A percentile compares a stretch with the other conserved stretches of the same genome.
Conservation (phyloP, 2,888 invertebrate species). For the Isoperla grammatica region DNA sequence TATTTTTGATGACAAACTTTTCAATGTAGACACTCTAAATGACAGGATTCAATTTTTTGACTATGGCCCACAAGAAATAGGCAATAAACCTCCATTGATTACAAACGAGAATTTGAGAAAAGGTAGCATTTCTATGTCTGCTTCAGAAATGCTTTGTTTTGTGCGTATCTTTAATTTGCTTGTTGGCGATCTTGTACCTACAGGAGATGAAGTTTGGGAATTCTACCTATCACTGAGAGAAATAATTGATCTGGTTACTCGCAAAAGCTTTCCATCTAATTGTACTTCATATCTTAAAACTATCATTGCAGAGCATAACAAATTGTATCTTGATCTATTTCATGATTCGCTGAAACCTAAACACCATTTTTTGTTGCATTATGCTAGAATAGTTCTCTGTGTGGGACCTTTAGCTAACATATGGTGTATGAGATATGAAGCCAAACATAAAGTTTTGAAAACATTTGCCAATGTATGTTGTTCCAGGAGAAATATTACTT, state of each 20-base stretch:
- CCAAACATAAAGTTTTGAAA: conserved; percentile 33
- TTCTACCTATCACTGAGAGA: background rate
- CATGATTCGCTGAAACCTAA: conserved; percentile 29
- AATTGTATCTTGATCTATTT: conserved; percentile 23
- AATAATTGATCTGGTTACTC: too few species aligned
- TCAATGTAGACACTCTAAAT: conserved; percentile 24
- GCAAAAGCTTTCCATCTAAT: too few species aligned
- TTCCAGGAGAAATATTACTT: conserved; percentile 29
- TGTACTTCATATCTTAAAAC: background rate
- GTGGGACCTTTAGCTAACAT: conserved; percentile 30
- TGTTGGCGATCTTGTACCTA: background rate
- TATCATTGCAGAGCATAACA: conserved; percentile 25
- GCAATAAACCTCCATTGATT: too few species aligned
- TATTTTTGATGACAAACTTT: conserved; percentile 31
- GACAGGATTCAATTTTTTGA: too few species aligned
- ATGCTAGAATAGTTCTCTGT: conserved; percentile 28
- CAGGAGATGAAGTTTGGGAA: background rate
- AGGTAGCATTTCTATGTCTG: too few species aligned
- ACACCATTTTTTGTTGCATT: conserved; percentile 32
- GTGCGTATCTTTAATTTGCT: conserved; percentile 17
- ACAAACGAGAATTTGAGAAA: too few species aligned
- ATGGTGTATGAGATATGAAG: conserved; percentile 34
- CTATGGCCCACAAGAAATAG: too few species aligned
- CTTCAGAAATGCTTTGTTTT: too few species aligned
- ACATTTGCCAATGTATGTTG: conserved; percentile 22